Base-by-base conservation (phyloP, 2,888 invertebrate genomes). In the Drosophila neutralis region DNA sequence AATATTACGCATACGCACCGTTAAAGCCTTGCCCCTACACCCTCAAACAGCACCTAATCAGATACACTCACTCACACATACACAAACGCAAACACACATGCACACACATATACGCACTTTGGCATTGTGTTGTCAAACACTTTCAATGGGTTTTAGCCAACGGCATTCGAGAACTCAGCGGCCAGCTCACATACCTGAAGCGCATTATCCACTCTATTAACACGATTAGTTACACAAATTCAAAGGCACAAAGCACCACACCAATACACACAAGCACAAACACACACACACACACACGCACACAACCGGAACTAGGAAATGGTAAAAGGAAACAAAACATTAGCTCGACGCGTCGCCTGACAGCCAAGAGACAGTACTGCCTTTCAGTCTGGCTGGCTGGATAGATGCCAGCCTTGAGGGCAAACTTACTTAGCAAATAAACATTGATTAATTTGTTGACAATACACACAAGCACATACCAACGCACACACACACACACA, bases 391-490 rank as follows among this genome's bases (percentile, higher is more conserved):
- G 67, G 21, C 61, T 65, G 60, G 62, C 64, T 33, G 83, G 58
- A 78, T 80, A 69, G 73, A 75, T 74, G 73, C 61, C 70, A 69
- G 84, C 74, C 86, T 80, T 80, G 58, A 80, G 82, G 87, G 84
- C 82, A 78, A 87, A 90, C 90, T 85, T 90, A 89, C 86, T 91
- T 91, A 89, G 87, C 84, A 91, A 91, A 91, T 90, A 91, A 90
- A 90, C 90, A 91, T 89, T 91, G 91, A 91, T 91, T 91, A 91
- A 91, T 91, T 91, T 91, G 90, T 91, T 91, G 90, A 91, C 90
- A 91, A 89, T 87, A 77, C 76, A 83, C 78, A 77, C 73, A 69
- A 24, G 52, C 66, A 73, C 58, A 74, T 69, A 56, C 61, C 48
- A 59, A 42, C 69, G 42, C 65, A 62, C 67, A 66, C 56, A 24